phyloP scores from a whole-genome alignment of 2,113 vertebrate species.

The Larimichthys polyactis region DNA sequence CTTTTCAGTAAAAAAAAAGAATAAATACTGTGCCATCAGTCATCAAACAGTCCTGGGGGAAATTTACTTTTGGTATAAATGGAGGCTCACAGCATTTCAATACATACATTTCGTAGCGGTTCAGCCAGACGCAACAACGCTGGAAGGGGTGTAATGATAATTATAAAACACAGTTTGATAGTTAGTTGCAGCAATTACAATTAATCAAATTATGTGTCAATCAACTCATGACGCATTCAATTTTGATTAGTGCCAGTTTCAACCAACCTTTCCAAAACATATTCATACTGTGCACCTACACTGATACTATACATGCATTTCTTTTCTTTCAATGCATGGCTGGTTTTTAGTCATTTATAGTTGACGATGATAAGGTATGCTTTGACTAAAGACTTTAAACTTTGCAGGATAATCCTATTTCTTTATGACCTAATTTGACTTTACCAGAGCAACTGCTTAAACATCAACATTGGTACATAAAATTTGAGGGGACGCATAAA shows the following conservation, averaged over 20 bases:
- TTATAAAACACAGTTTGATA: conserved; percentile 4
- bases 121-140: background rate
- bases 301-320: background rate
- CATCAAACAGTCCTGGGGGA: conserved; percentile 13
- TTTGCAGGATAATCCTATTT: no score
- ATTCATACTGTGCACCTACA: background rate
- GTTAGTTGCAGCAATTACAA: conserved; percentile 8
- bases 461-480: no score
- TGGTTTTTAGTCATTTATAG: background rate
- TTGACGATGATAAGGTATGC: background rate
- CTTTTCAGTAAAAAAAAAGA: background rate
- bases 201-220: conserved; percentile 4
- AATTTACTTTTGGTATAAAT: conserved; percentile 37
- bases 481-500: no score
- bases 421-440: no score
- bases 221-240: background rate
- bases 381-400: no score
- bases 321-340: background rate
- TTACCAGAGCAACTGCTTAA: no score
- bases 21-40: conserved; percentile 21
- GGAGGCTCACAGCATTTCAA: conserved; percentile 5
- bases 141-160: conserved; percentile 18
- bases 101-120: conserved; percentile 28
- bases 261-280: background rate
- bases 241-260: background rate